Base-by-base conservation (phyloP, 1,140 invertebrate genomes). In the Nymphalis io region DNA sequence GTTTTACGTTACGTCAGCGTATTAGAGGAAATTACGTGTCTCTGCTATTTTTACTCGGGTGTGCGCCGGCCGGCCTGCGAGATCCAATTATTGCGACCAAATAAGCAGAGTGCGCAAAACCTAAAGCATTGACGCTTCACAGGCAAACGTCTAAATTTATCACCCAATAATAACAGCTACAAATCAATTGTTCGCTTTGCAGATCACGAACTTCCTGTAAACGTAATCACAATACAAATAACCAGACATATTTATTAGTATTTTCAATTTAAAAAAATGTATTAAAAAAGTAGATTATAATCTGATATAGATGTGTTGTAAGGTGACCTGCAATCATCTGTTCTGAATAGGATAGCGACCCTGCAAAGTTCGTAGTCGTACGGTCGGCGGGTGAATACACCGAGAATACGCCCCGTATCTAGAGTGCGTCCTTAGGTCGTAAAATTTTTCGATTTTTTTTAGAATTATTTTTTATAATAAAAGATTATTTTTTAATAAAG, bases 321-420 rank as follows among this genome's bases (percentile, higher is more conserved):
- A 68, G 71, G 70, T 76, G 75, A 83, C 79, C 75, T 77, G 74
- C 68, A 77, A 73, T 82, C 75, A 76, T 77, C 73, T 79, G 74
- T 74, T 82, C 74, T 51, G 73, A 69, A 73, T 79, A 63, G 68
- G 68, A 63, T 70, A 70, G 38, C 68, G 61, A 70, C 68, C 68
- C 61, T 65, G 23, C 57, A 60, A 33, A 70, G 57, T 62, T 60
- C 44, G 61, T 60, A 23, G 62, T 40, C 68, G 44, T 27, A 55
- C 51, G 16, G 51, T n/a, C 39, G 38, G 57, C 73, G 76, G 82
- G 82, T 85, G 75, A 88, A 82, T 75, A 86, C 69, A 82, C 85
- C 18, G 46, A 51, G 51, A 23, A 13, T 21, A n/a, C 16, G 8
- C 16, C 59, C 76, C 78, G 79, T 80, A 76, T 77, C 74, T 77